Conservation (phyloP, 2,113 vertebrate species). For the Morone chrysops region DNA sequence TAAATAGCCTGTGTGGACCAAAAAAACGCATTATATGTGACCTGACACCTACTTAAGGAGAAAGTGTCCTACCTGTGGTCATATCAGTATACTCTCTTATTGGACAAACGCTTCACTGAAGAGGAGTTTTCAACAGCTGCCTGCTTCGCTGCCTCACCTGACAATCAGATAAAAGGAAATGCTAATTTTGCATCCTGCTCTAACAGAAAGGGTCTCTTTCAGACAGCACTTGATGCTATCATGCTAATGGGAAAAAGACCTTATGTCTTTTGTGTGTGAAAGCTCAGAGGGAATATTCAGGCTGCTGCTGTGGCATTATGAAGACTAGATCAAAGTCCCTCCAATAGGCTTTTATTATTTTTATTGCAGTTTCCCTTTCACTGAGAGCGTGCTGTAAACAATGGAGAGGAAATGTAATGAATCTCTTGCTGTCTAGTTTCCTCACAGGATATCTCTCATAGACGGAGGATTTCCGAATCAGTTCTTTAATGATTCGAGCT, state of each 20-base stretch:
- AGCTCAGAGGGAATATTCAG: constrained; percentile 61
- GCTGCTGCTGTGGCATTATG: constrained; percentile 15
- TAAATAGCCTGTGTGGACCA: constrained; percentile 31
- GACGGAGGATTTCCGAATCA: constrained; percentile 19
- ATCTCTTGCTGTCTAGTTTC: constrained; percentile 25
- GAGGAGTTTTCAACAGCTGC: constrained; percentile 1
- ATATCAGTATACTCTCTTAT: not conserved
- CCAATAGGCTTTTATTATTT: constrained; percentile 55
- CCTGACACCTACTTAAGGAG: constrained; percentile 1
- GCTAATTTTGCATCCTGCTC: constrained; percentile 52
- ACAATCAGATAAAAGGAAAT: constrained; percentile 51
- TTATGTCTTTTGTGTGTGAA: constrained; percentile 25
- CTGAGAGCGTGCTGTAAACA: constrained; percentile 43
- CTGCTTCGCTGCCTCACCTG: constrained; percentile 11
- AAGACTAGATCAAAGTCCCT: constrained; percentile 59
- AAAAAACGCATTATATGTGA: constrained; percentile 13
- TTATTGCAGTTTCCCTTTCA: constrained; percentile 38
- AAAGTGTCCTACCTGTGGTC: not conserved
- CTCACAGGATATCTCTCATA: not conserved
- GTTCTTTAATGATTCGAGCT: constrained; percentile 37
- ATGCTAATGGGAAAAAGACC: constrained; percentile 29
- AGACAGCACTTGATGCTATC: constrained; percentile 49
- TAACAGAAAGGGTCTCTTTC: constrained; percentile 29
- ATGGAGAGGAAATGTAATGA: constrained; percentile 37
- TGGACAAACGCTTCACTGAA: not conserved